Evolutionary conservation across 2,113 vertebrate species (phyloP).

Genomic region (Tychaedon coryphoeus): DNA sequence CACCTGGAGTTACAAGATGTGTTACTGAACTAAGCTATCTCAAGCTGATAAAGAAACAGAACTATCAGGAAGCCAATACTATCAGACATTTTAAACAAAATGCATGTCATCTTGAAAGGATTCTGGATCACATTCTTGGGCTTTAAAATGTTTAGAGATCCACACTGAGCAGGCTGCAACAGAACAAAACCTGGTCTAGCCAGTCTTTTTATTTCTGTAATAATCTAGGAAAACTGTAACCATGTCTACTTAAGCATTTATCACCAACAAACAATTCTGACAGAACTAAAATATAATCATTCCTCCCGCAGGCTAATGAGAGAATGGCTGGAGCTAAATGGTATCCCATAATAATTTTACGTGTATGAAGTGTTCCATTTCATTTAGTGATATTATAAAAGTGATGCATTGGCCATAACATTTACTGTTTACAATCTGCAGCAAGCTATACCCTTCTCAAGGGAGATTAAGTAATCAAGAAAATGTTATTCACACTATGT

Average conservation of each 20-base stretch:
- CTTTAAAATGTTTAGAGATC: neutral
- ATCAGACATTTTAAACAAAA: neutral
- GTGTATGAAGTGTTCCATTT: conserved; percentile 25
- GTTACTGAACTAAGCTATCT: neutral
- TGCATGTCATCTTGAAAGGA: neutral
- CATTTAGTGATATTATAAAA: conserved; percentile 57
- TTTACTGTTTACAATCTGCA: conserved; percentile 59
- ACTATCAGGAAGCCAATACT: neutral
- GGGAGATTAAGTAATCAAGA: conserved; percentile 49
- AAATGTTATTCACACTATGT: neutral
- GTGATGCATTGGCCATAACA: conserved; percentile 37
- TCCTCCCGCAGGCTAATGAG: conserved; percentile 19
- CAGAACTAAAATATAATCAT: conserved; percentile 21
- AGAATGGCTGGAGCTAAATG: conserved; percentile 36
- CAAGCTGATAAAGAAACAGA: neutral
- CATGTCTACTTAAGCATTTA: neutral
- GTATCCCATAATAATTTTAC: conserved; percentile 36
- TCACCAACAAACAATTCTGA: conserved; percentile 27
- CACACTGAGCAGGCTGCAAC: rapidly evolving
- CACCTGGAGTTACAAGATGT: neutral
- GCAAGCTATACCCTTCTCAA: conserved; percentile 36
- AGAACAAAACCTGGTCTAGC: neutral
- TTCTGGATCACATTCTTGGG: neutral
- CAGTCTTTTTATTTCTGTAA: conserved; percentile 17
- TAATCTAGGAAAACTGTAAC: conserved; percentile 9